These are phyloP conservation scores for Hydractinia echinata DNA, from an alignment of 30 jellyfish, hydroid and myxozoan species.

Conservation along the genomic window DNA sequence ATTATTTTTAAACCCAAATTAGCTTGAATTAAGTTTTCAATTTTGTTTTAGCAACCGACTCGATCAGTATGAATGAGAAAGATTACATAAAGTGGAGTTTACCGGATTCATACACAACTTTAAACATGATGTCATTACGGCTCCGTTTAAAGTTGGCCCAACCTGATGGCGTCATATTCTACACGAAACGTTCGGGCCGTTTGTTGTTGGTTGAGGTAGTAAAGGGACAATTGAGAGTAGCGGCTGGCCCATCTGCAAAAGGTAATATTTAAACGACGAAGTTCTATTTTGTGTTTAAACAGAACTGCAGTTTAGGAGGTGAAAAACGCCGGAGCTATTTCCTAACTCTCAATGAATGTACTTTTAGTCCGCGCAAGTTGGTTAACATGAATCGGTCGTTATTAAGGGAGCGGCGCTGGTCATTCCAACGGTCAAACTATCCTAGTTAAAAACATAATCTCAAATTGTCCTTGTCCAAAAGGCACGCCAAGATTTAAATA, in stretches of 20 bases:
- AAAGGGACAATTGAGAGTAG: constrained; percentile 34
- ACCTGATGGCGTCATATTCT: constrained; percentile 28
- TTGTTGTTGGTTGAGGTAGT: constrained; percentile 25
- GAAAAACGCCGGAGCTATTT: too few species aligned
- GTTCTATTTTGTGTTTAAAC: too few species aligned
- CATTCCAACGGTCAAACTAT: too few species aligned
- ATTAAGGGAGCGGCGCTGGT: too few species aligned
- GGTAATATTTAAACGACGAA: not conserved
- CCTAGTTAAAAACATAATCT: too few species aligned
- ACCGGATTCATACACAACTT: constrained; percentile 2
- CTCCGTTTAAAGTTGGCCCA: constrained; percentile 31
- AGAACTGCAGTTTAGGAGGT: too few species aligned
- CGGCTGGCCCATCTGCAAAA: constrained; percentile 17
- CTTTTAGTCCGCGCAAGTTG: too few species aligned
- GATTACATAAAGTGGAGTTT: constrained; percentile 29
- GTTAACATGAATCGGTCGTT: too few species aligned
- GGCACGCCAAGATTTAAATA: too few species aligned
- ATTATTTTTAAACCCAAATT: not conserved
- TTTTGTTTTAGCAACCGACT: constrained; percentile 16
- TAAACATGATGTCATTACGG: not conserved
- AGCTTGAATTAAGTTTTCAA: too few species aligned
- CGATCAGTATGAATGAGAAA: constrained; percentile 7
- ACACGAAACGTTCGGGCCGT: constrained; percentile 32
- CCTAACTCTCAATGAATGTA: too few species aligned
- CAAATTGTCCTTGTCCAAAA: too few species aligned